Conservation (phyloP, 1,140 invertebrate genomes). For the Cotesia vestalis region DNA sequence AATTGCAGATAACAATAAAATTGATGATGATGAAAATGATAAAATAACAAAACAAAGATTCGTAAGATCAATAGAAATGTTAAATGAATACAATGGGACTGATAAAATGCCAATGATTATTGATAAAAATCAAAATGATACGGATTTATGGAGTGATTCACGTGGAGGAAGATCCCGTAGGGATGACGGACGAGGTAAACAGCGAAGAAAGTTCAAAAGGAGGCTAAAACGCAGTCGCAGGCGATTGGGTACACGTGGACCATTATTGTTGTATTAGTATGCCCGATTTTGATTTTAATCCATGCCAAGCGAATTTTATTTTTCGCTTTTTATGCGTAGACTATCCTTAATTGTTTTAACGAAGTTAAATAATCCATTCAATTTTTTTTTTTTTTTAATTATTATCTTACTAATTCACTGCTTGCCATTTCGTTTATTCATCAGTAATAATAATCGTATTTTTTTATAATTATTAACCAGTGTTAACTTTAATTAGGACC, state of each 20-base stretch:
- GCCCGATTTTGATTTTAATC: conserved; percentile 40
- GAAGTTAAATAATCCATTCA: neutral
- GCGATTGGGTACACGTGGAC: conserved; percentile 59
- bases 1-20: neutral
- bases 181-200: conserved; percentile 58
- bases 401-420: neutral
- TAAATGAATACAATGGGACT: conserved; percentile 40
- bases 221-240: conserved; percentile 57
- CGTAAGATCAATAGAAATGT: conserved; percentile 32
- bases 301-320: conserved; percentile 25
- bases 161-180: conserved; percentile 48
- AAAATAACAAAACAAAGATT: conserved; percentile 29
- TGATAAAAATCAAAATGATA: conserved; percentile 8
- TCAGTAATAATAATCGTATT: neutral
- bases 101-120: conserved; percentile 35
- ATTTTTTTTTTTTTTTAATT: neutral
- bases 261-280: conserved; percentile 44
- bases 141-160: conserved; percentile 40
- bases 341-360: too few relatives aligned
- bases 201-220: conserved; percentile 51
- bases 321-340: conserved; percentile 3
- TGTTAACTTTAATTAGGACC: conserved; percentile 43
- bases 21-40: neutral
- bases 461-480: neutral
- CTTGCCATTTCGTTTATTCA: neutral